Percentiles rank a stretch among this genome's conserved stretches.
These are phyloP conservation scores for Lutjanus erythropterus DNA, from an alignment of 2,113 vertebrate species.

Conservation along the genomic window DNA sequence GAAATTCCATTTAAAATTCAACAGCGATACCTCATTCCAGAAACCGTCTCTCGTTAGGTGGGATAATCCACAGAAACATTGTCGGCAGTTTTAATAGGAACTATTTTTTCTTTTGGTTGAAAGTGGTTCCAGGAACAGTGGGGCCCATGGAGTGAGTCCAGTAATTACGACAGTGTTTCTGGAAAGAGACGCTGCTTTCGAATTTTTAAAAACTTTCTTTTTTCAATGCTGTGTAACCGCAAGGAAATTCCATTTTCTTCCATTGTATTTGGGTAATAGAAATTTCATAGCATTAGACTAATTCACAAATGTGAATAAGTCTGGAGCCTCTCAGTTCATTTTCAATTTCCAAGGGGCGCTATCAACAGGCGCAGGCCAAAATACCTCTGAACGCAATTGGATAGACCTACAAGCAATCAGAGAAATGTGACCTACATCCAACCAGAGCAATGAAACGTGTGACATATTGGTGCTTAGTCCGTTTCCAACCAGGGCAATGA, in stretches of 20 bases:
- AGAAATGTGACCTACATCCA: too few species aligned
- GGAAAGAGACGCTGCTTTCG: neutral
- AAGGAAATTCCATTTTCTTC: neutral
- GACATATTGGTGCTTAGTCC: too few species aligned
- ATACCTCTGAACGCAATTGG: too few species aligned
- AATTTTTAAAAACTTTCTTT: neutral
- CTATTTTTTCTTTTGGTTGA: neutral
- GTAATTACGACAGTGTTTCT: slow-evolving; percentile 4
- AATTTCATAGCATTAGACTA: too few species aligned
- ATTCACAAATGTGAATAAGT: too few species aligned
- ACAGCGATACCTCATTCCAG: neutral
- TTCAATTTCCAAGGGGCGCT: too few species aligned
- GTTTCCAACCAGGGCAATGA: too few species aligned
- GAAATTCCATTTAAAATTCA: slow-evolving; percentile 23
- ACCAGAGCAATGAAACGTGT: too few species aligned
- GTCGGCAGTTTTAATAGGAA: neutral
- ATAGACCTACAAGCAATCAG: too few species aligned
- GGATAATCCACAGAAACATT: neutral
- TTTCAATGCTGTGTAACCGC: neutral
- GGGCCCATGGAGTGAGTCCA: neutral
- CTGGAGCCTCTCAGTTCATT: too few species aligned
- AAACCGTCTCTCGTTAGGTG: neutral
- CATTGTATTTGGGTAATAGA: neutral
- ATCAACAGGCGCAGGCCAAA: too few species aligned
- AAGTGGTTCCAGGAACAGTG: neutral